A percentile compares a stretch with the other conserved stretches of the same genome.
Evolutionary conservation across 2,113 vertebrate genomes (phyloP).

Genomic region (Pontoporia blainvillei): DNA sequence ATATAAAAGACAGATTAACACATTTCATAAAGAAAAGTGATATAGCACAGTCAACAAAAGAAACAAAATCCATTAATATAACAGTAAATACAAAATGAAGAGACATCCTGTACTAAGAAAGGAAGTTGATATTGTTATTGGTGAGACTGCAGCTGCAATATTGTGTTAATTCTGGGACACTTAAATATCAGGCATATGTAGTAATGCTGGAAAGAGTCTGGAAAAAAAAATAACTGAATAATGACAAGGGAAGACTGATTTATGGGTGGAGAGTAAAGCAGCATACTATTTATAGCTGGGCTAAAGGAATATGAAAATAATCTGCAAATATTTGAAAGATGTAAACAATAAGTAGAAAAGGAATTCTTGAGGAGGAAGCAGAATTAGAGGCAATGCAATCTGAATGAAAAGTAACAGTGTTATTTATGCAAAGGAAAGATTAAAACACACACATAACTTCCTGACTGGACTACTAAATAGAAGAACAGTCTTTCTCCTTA

Average conservation of each 20-base stretch:
- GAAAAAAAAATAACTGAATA: not conserved
- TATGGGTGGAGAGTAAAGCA: not conserved
- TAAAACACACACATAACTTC: not conserved
- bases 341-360: conserved; percentile 51
- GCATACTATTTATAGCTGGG: conserved; percentile 7
- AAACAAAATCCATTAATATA: not conserved
- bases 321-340: conserved; percentile 55
- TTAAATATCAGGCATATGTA: not conserved
- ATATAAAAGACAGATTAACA: not conserved
- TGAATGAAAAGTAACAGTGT: conserved; percentile 37
- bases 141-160: not conserved
- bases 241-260: not conserved
- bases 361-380: conserved; percentile 24
- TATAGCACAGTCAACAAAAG: not conserved
- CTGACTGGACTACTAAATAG: conserved; percentile 47
- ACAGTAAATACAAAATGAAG: not conserved
- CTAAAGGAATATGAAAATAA: conserved; percentile 40
- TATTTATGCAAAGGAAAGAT: conserved; percentile 33
- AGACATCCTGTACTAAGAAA: not conserved
- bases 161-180: not conserved
- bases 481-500: not conserved
- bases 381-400: not conserved
- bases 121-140: not conserved
- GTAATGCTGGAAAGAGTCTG: not conserved
- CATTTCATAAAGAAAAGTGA: not conserved